Percentiles rank a stretch among this genome's conserved stretches.
Conservation (phyloP, 2,113 vertebrate species). For the Sigmodon hispidus region DNA sequence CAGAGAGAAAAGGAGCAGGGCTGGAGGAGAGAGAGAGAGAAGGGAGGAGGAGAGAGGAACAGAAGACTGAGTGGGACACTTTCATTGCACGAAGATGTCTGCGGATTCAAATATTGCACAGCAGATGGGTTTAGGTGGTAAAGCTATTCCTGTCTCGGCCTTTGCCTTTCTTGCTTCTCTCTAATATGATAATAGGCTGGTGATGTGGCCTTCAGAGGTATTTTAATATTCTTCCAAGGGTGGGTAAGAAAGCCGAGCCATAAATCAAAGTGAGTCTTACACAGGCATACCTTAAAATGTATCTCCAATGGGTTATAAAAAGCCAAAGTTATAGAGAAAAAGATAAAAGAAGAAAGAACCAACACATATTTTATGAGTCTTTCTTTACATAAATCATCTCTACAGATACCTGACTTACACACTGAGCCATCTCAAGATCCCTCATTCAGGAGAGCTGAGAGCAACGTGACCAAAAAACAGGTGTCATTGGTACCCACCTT, state of each 20-base stretch:
- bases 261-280: slow-evolving; percentile 38
- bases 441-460: not conserved
- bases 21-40: not conserved
- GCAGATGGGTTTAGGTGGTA: slow-evolving; percentile 68
- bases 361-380: slow-evolving; percentile 54
- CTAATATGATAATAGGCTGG: slow-evolving; percentile 47
- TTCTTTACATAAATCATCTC: slow-evolving; percentile 49
- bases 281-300: slow-evolving; percentile 29
- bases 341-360: slow-evolving; percentile 53
- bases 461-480: not conserved
- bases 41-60: not conserved
- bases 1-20: not conserved
- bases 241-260: slow-evolving; percentile 47
- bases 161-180: slow-evolving; percentile 63
- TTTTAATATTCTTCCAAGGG: slow-evolving; percentile 66
- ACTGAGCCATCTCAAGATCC: not conserved
- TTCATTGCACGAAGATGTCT: slow-evolving; percentile 56
- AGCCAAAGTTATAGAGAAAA: slow-evolving; percentile 51
- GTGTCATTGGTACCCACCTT: not conserved
- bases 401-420: not conserved
- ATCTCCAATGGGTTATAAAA: slow-evolving; percentile 59
- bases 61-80: slow-evolving; percentile 32
- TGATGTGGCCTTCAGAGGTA: not conserved
- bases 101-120: slow-evolving; percentile 50
- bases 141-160: slow-evolving; percentile 30